phyloP scores from a whole-genome alignment of 2,113 vertebrate genomes.

The Clarias gariepinus region DNA sequence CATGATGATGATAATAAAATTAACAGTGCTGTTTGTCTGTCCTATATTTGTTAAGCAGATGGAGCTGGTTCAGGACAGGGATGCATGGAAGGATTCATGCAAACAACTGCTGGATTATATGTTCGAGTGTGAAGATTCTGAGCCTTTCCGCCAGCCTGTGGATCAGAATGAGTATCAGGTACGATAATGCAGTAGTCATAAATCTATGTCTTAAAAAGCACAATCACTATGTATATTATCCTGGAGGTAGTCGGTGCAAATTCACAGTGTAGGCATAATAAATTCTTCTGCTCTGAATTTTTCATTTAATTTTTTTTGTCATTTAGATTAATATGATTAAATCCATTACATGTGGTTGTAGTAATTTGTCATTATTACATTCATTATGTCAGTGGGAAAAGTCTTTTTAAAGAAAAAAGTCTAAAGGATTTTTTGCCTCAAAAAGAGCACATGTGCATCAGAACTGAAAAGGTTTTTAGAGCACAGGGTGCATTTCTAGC shows the following conservation, averaged over 20 bases:
- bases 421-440: too few species aligned
- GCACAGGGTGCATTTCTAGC: too few species aligned
- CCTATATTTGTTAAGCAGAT: slow-evolving; percentile 57
- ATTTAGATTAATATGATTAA: too few species aligned
- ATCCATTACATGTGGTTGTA: too few species aligned
- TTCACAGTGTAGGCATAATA: background rate
- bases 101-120: slow-evolving; percentile 86
- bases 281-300: background rate
- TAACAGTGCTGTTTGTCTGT: background rate
- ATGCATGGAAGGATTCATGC: slow-evolving; percentile 90
- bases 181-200: slow-evolving; percentile 53
- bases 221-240: background rate
- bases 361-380: too few species aligned
- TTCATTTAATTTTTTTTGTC: too few species aligned
- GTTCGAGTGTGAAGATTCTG: slow-evolving; percentile 93
- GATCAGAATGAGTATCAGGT: slow-evolving; percentile 90
- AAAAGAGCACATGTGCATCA: too few species aligned
- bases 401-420: too few species aligned
- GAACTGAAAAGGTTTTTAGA: too few species aligned
- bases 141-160: slow-evolving; percentile 92
- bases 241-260: background rate
- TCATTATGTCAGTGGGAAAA: too few species aligned
- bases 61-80: slow-evolving; percentile 70
- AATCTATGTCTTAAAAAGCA: background rate
- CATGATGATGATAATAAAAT: too few species aligned